A percentile compares a stretch with the other conserved stretches of the same genome.
phyloP scores from a whole-genome alignment of 2,797 vertebrate genomes.

The Squalus acanthias region DNA sequence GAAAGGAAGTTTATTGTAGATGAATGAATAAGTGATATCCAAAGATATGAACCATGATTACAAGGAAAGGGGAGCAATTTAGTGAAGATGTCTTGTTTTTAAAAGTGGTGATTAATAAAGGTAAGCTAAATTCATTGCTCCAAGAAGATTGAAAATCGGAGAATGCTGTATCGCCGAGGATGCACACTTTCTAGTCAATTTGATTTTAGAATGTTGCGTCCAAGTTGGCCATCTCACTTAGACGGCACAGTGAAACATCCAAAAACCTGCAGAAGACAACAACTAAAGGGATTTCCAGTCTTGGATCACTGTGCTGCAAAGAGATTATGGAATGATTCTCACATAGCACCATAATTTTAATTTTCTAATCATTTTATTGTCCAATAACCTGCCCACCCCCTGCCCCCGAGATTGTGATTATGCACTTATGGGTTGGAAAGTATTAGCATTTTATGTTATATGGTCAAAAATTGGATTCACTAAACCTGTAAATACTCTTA shows the following conservation, averaged over 20 bases:
- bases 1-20: not conserved
- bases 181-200: not conserved
- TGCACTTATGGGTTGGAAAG: too few relatives aligned
- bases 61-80: not conserved
- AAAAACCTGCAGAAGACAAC: not conserved
- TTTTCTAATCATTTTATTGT: not conserved
- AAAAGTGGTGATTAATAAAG: not conserved
- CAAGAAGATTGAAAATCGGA: not conserved
- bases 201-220: not conserved
- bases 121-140: not conserved
- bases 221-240: too few relatives aligned
- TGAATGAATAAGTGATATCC: not conserved
- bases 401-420: not conserved
- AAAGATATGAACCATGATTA: not conserved
- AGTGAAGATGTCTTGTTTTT: not conserved
- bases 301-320: not conserved
- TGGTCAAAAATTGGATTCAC: not conserved
- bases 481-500: not conserved
- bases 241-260: not conserved
- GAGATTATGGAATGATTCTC: not conserved
- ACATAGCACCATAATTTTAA: not conserved
- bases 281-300: not conserved
- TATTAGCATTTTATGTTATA: not conserved
- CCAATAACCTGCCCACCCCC: not conserved
- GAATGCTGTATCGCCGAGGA: not conserved